Evolutionary conservation across 35 echinoderm and acorn worm species (phyloP).

Genomic region (Lytechinus pictus): DNA sequence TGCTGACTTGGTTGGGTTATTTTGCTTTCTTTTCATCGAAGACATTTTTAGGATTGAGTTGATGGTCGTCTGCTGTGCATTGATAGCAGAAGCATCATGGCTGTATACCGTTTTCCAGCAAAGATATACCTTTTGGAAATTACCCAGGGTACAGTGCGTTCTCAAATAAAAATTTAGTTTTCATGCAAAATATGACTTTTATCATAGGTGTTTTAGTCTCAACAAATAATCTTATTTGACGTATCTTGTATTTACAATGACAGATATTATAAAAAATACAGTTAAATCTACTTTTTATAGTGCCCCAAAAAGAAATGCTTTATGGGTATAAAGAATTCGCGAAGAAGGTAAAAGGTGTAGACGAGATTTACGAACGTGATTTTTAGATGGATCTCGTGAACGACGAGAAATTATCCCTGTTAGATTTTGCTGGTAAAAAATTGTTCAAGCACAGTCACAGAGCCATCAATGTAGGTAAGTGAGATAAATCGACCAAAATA

Average conservation of each 20-base stretch:
- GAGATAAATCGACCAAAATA: background rate
- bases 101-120: background rate
- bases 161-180: background rate
- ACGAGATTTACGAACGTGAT: background rate
- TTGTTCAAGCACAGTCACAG: background rate
- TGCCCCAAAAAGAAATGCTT: background rate
- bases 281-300: background rate
- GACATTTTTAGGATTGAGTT: constrained; percentile 68
- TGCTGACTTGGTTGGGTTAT: constrained; percentile 81
- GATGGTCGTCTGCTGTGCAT: constrained; percentile 86
- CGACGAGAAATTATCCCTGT: background rate
- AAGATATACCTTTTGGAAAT: background rate
- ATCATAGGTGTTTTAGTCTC: background rate
- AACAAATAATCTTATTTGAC: background rate
- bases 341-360: background rate
- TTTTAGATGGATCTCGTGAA: background rate
- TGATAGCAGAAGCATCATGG: constrained; percentile 57
- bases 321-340: background rate
- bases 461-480: background rate
- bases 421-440: background rate
- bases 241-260: no score
- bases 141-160: background rate
- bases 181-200: background rate
- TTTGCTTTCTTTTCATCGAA: constrained; percentile 81
- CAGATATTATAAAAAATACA: background rate